phyloP scores from a whole-genome alignment of 2,797 vertebrate species.

The Champsocephalus gunnari region DNA sequence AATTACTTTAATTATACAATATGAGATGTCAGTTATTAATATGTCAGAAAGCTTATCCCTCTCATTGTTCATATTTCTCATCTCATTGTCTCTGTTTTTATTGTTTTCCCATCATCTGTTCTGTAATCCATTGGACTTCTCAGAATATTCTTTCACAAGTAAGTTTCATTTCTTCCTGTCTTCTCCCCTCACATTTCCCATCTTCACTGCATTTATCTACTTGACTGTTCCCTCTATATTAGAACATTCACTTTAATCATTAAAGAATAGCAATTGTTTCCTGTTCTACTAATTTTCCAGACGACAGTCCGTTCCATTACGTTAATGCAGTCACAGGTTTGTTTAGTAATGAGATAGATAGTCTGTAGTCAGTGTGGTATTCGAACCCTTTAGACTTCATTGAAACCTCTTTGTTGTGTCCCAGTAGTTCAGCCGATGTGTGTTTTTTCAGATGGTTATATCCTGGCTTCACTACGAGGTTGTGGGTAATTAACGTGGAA shows the following conservation, averaged over 20 bases:
- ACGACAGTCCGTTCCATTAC: slow-evolving; percentile 49
- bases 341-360: slow-evolving; percentile 36
- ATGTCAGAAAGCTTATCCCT: slow-evolving; percentile 41
- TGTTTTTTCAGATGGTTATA: background rate
- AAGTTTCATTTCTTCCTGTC: slow-evolving; percentile 87
- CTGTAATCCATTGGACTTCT: slow-evolving; percentile 90
- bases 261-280: slow-evolving; percentile 21
- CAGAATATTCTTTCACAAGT: slow-evolving; percentile 94
- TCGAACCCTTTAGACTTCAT: background rate
- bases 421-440: slow-evolving; percentile 6
- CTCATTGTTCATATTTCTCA: slow-evolving; percentile 74
- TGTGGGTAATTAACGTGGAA: slow-evolving; percentile 1
- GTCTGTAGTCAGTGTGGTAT: slow-evolving; percentile 25
- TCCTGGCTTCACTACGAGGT: background rate
- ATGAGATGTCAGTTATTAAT: slow-evolving; percentile 30
- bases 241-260: background rate
- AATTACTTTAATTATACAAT: slow-evolving; percentile 10
- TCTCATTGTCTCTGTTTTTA: slow-evolving; percentile 78
- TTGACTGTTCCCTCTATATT: background rate
- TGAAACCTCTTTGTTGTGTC: background rate
- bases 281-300: slow-evolving; percentile 47
- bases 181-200: slow-evolving; percentile 24
- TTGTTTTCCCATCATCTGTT: slow-evolving; percentile 86
- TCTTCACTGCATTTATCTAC: slow-evolving; percentile 12
- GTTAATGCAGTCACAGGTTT: slow-evolving; percentile 58